Evolutionary conservation across 2,888 invertebrate species (phyloP), one percentile per base, ranked within the genome.

Genomic region (Lithosia quadra): DNA sequence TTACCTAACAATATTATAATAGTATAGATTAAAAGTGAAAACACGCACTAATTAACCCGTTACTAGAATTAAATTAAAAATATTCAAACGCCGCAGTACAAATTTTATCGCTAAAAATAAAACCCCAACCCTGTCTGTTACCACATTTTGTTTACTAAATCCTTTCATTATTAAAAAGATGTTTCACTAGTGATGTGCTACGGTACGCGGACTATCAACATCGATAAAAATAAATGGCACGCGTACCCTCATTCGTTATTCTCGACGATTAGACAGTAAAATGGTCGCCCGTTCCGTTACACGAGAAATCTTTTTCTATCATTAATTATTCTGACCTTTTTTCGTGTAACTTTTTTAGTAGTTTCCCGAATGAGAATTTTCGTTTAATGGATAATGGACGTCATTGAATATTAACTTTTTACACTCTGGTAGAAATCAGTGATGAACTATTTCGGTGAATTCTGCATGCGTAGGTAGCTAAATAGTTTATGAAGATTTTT

Each of bases 131-230:
- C 34, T 13, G 53, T 22, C 55, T 36, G 53, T 55, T 34, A 33
- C 22, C 63, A 34, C 55, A 18, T 53, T 63, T 84, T 90, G 91
- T 89, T 91, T 88, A 87, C 87, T 78, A 90, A 94, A 93, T 91
- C 91, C 93, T 89, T 93, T 86, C 90, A 94, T 94, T 94, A 94
- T 93, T 93, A 92, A 94, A 92, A 92, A 91, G 91, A 91, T 88
- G 87, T 87, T 89, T 85, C 73, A 78, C 84, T 87, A 92, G 91
- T 87, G 92, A 78, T 78, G 92, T 78, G 82, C 76, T 75, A 75
- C 73, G 65, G 70, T 67, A 53, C 60, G 67, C 76, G 66, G 58
- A 69, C 65, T 71, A 68, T 74, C 77, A 84, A 85, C 78, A 86
- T 88, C 88, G 90, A 90, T 86, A 84, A 82, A 86, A 84, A 85